Evolutionary conservation across 2,888 invertebrate genomes (phyloP), one percentile per base, ranked within the genome.

Genomic region (Drosophila infuscata): DNA sequence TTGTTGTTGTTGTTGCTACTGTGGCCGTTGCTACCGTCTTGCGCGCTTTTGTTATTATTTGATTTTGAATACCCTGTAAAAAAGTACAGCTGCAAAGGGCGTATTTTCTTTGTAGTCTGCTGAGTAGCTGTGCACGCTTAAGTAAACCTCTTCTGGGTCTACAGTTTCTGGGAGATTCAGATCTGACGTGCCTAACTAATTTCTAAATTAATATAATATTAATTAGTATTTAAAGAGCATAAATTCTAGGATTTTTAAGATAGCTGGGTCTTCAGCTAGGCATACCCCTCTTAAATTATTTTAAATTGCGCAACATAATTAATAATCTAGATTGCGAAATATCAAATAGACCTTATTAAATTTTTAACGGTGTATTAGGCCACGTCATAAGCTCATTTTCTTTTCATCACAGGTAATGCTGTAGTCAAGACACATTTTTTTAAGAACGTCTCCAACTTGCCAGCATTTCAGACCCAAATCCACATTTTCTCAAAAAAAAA

Each of bases 31-130:
- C 78, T 78, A 79, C 87, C 60, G 81, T 78, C 70, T 87, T 81
- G 67, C 82, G 73, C 87, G 73, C 76, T 82, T 86, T 82, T 80
- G 80, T 89, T 81, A 78, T 80, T 84, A 81, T 85, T 89, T 86
- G 83, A 83, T 63, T 76, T 79, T 60, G 33, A 29, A 76, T 72
- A 72, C 76, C 72, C 80, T 78, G 54, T 67, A 56, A 17, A 53
- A 25, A 53, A n/a, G 12, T n/a, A 6, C 4, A 9, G 17, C 3
- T 30, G 0, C 5, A 7, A 8, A 2, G 20, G 67, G 71, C 41
- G 43, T 77, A 56, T 48, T 46, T 7, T 0, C 7, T 8, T n/a
- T 11, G 3, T 9, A 36, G 33, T 33, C 12, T 1, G 17, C 36
- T 36, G 36, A 17, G 36, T 6, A 36, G 6, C 36, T 36, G 15